phyloP scores from a whole-genome alignment of 2,888 invertebrate species.

The Aquatica leii region DNA sequence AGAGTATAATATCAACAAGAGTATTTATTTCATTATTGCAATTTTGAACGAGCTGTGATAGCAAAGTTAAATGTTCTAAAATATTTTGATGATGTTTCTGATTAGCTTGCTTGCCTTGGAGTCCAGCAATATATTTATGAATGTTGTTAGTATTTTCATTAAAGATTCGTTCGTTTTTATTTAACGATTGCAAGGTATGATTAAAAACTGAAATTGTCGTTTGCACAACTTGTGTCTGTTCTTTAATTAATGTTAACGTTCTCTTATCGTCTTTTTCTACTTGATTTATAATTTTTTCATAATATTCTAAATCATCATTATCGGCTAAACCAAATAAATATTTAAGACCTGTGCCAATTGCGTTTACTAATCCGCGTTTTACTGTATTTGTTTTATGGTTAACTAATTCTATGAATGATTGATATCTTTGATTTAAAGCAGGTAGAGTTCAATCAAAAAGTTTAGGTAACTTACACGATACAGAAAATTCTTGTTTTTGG shows the following conservation, averaged over 20 bases:
- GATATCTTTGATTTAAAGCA: background rate
- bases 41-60: no score
- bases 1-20: background rate
- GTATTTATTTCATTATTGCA: background rate
- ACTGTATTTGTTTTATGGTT: background rate
- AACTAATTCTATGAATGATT: background rate
- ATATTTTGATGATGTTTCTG: background rate
- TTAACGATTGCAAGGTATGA: background rate
- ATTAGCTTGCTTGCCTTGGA: background rate
- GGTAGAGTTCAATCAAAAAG: background rate
- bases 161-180: background rate
- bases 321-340: no score
- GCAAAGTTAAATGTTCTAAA: background rate
- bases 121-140: background rate
- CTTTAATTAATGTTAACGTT: background rate
- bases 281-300: no score
- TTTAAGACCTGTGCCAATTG: no score
- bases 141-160: slow-evolving; percentile 1
- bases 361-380: no score
- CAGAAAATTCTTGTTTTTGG: background rate
- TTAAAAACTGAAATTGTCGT: background rate
- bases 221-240: background rate
- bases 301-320: no score
- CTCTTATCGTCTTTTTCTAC: background rate
- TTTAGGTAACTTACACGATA: background rate